Evolutionary conservation across 2,113 vertebrate species (phyloP).

Genomic region (Vulpes lagopus): DNA sequence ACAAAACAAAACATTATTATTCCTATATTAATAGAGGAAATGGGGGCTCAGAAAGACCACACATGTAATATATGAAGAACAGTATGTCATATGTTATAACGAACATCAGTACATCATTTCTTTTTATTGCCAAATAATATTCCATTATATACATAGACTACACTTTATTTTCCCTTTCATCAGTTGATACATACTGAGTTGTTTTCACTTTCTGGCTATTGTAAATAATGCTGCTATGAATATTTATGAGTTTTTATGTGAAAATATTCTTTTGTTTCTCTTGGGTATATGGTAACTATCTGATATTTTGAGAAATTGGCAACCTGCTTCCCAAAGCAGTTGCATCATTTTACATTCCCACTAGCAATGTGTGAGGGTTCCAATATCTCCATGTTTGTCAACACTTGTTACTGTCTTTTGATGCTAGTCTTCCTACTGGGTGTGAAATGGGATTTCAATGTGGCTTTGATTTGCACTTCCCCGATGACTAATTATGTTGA

Average conservation of each 20-base stretch:
- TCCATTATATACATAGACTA: neutral
- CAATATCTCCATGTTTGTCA: neutral
- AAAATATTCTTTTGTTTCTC: neutral
- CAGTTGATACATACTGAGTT: neutral
- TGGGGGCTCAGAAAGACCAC: neutral
- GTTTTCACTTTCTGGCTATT: neutral
- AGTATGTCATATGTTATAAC: neutral
- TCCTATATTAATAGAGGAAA: neutral
- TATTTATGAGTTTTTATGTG: neutral
- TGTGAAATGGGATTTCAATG: neutral
- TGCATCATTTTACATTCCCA: neutral
- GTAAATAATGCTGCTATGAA: neutral
- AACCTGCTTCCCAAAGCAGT: neutral
- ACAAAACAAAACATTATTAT: neutral
- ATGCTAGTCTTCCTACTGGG: neutral
- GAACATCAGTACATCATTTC: neutral
- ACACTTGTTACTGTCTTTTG: neutral
- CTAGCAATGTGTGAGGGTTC: neutral
- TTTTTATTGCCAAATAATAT: slow-evolving; percentile 12
- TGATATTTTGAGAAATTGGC: neutral
- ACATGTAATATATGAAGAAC: neutral
- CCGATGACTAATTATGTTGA: neutral
- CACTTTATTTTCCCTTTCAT: neutral
- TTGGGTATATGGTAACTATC: neutral
- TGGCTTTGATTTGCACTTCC: neutral